Conservation (phyloP, 1,140 invertebrate species). For the Nomia melanderi region DNA sequence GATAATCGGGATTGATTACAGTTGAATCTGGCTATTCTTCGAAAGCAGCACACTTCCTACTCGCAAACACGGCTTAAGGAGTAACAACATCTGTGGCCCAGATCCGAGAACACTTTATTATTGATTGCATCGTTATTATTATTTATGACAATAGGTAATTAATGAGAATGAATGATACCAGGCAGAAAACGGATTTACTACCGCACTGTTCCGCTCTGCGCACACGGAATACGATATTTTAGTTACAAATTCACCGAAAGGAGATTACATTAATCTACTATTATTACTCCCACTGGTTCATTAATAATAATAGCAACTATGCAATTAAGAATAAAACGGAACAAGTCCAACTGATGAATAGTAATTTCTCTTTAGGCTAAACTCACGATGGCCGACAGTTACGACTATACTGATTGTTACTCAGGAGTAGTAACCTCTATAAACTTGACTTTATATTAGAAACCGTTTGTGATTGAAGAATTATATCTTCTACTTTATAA, state of each 20-base stretch:
- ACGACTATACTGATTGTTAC: neutral
- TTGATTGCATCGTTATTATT: slow-evolving; percentile 1
- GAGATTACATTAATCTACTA: neutral
- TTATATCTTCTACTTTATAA: neutral
- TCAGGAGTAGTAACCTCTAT: neutral
- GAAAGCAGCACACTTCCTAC: no score
- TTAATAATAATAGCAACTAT: neutral
- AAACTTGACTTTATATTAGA: neutral
- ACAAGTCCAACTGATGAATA: neutral
- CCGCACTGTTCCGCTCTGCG: neutral
- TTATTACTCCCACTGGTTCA: neutral
- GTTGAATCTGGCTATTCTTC: no score
- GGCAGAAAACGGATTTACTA: neutral
- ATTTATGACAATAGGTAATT: slow-evolving; percentile 7
- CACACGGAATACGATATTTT: neutral
- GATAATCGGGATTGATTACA: no score
- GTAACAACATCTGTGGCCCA: neutral
- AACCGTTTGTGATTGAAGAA: neutral
- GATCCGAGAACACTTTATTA: neutral
- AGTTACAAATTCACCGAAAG: neutral
- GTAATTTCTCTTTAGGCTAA: neutral
- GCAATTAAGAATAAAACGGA: neutral
- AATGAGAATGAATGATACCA: neutral
- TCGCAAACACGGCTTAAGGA: neutral
- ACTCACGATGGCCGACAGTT: neutral